These are phyloP conservation scores for Drosophila mauritiana DNA, from an alignment of 1,140 invertebrate species.

Conservation along the genomic window DNA sequence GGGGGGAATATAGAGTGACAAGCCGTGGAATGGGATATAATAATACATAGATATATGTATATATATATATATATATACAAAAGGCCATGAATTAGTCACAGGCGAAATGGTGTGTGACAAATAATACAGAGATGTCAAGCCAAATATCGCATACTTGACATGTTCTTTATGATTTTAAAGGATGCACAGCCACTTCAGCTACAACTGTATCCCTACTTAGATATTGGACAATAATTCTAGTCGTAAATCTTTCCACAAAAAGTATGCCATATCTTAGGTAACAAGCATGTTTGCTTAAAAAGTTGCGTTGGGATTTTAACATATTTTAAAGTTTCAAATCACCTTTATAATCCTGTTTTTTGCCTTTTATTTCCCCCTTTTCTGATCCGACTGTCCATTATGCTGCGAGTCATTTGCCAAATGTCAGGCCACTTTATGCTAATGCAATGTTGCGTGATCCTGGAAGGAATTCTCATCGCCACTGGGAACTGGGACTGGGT, in stretches of 20 bases:
- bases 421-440: conserved; percentile 56
- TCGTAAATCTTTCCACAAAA: too few species aligned
- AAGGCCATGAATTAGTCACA: conserved; percentile 15
- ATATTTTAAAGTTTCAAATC: neutral
- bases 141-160: neutral
- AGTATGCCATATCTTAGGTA: too few species aligned
- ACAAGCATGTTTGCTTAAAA: too few species aligned
- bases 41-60: neutral
- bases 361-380: neutral
- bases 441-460: conserved; percentile 61
- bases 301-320: too few species aligned
- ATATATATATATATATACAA: neutral
- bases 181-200: neutral
- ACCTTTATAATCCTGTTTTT: neutral
- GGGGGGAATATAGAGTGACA: conserved; percentile 26
- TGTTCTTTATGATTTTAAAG: neutral
- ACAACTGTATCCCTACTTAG: too few species aligned
- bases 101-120: neutral
- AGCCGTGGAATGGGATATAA: conserved; percentile 1
- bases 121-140: neutral
- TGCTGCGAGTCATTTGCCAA: conserved; percentile 42
- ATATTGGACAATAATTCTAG: too few species aligned
- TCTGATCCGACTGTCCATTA: conserved; percentile 18
- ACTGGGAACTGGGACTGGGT: conserved; percentile 2
- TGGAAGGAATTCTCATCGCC: conserved; percentile 54